Evolutionary conservation across 2,113 vertebrate species (phyloP).

Genomic region (Neodon shergylaensis): DNA sequence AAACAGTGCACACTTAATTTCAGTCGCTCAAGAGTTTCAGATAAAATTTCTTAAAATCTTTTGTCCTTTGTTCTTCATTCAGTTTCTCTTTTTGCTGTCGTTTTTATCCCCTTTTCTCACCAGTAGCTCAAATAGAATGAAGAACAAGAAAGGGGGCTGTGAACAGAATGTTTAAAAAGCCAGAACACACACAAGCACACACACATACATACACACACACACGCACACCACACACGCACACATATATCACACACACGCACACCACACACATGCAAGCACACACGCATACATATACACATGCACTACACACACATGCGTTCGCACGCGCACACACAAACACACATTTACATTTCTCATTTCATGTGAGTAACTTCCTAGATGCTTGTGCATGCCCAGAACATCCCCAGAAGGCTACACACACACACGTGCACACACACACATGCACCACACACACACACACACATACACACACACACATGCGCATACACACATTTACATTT

Average conservation of each 20-base stretch:
- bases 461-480: too few relatives aligned
- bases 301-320: fast-evolving
- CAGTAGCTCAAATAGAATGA: constrained; percentile 15
- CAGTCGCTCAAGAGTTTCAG: constrained; percentile 11
- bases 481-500: too few relatives aligned
- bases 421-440: too few relatives aligned
- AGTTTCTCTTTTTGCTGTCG: neutral
- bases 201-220: too few relatives aligned
- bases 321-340: too few relatives aligned
- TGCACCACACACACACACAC: too few relatives aligned
- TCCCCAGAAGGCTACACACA: too few relatives aligned
- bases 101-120: neutral
- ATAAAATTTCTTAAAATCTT: neutral
- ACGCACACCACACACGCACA: too few relatives aligned
- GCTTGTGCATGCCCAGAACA: too few relatives aligned
- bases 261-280: neutral
- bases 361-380: too few relatives aligned
- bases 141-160: neutral
- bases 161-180: neutral
- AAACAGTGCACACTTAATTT: neutral
- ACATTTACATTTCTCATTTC: too few relatives aligned
- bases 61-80: neutral
- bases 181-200: neutral
- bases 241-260: fast-evolving
- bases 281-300: too few relatives aligned